phyloP scores from a whole-genome alignment of 2,888 invertebrate species.

The Bombylius discolor region DNA sequence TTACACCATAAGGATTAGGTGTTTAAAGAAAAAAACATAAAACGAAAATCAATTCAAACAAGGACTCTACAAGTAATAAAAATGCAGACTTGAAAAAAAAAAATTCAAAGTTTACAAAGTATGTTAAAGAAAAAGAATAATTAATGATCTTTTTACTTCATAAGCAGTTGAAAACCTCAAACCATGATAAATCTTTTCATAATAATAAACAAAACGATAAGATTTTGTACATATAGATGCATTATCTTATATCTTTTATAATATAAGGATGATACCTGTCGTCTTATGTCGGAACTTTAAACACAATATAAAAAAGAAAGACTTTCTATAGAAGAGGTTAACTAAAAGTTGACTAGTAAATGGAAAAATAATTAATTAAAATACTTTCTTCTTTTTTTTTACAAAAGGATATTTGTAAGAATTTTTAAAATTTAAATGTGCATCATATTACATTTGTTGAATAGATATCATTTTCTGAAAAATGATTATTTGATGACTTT shows the following conservation, averaged over 20 bases:
- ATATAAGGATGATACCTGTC: background rate
- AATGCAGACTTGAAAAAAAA: too few species aligned
- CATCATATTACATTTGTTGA: background rate
- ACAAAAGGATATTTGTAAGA: background rate
- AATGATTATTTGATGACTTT: background rate
- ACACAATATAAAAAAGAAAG: background rate
- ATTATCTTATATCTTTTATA: background rate
- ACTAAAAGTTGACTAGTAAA: background rate
- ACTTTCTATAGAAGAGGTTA: background rate
- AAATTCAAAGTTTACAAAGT: too few species aligned
- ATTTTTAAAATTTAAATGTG: too few species aligned
- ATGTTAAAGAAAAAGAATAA: background rate
- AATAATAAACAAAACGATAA: too few species aligned
- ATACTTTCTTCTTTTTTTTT: background rate
- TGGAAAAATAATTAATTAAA: constrained; percentile 3
- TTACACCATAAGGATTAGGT: too few species aligned
- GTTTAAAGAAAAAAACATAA: too few species aligned
- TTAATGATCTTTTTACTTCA: background rate
- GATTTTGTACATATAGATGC: background rate
- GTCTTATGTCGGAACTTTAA: background rate
- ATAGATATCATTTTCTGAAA: background rate
- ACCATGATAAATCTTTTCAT: background rate
- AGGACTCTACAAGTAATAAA: too few species aligned
- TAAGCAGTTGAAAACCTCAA: background rate
- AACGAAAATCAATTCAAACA: too few species aligned